A percentile compares a stretch with the other conserved stretches of the same genome.
These are phyloP conservation scores for Enteromius anoplus DNA, from an alignment of 2,797 vertebrate species.

Conservation along the genomic window DNA sequence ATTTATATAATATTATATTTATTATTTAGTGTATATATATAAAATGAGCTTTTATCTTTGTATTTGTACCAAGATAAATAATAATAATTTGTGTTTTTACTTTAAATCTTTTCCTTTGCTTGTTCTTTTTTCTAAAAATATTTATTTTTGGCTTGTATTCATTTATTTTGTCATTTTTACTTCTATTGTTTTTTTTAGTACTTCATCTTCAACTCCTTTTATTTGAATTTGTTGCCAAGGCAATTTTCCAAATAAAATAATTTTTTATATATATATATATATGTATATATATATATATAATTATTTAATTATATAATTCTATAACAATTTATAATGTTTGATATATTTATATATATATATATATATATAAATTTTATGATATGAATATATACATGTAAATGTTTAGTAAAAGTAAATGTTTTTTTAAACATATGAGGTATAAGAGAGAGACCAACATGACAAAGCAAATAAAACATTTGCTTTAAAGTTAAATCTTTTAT, in stretches of 20 bases:
- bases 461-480: no score
- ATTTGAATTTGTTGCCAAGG: neutral
- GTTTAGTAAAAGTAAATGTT: no score
- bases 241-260: neutral
- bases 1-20: neutral
- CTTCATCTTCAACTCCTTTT: neutral
- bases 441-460: neutral
- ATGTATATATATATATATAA: no score
- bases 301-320: neutral
- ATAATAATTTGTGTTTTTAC: no score
- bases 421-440: neutral
- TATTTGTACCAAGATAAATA: neutral
- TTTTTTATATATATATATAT: no score
- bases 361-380: no score
- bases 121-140: neutral
- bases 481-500: no score
- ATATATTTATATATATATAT: no score
- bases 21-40: neutral
- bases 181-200: neutral
- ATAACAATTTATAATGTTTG: neutral
- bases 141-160: neutral
- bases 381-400: no score
- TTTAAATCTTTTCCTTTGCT: neutral
- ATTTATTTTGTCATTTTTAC: no score
- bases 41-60: neutral